Evolutionary conservation across 1,140 invertebrate genomes (phyloP), one percentile per base, ranked within the genome.

Genomic region (Caenorhabditis tropicalis): DNA sequence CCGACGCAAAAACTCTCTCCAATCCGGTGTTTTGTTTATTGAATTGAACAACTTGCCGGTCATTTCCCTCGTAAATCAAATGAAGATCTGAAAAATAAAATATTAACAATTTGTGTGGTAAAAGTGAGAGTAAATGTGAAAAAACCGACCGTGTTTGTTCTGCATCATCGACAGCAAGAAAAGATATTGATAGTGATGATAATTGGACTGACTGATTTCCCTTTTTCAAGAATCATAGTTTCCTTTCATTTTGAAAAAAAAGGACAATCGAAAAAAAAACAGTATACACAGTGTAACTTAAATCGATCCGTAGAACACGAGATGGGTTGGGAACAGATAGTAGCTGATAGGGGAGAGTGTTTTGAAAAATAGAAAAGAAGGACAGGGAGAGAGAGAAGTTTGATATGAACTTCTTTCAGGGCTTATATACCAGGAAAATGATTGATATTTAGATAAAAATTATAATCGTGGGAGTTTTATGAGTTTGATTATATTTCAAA

Each of bases 151-250:
- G n/a, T 74, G 65, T 46, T 46, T 74, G 65, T 74, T 46, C 65
- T 46, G 65, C 65, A 74, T 74, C 36, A 74, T 43, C 36, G 36
- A 39, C 36, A 43, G 65, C 33, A n/a, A 24, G n/a, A 31, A 43
- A 21, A 43, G 65, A 43, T 74, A 74, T 39, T 9, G 36, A 43
- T 74, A 74, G 65, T 74, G 65, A 74, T 74, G 65, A 74, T 74
- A 74, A 74, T 74, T 74, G 65, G 65, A 43, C 65, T 43, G 65
- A 46, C 36, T 46, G 65, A 74, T 74, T n/a, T 74, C 36, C 15
- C 65, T n/a, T n/a, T 74, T 74, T 74, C 65, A 74, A 74, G 65
- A 74, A 74, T 46, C 65, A 43, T 74, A 21, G 36, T 74, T 74
- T 74, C 33, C 4, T 74, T 9, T 74, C 36, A 33, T 46, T 39